Percentiles rank a stretch among this genome's conserved stretches.
Evolutionary conservation across 2,113 vertebrate genomes (phyloP).

Genomic region (Burhinus oedicnemus): DNA sequence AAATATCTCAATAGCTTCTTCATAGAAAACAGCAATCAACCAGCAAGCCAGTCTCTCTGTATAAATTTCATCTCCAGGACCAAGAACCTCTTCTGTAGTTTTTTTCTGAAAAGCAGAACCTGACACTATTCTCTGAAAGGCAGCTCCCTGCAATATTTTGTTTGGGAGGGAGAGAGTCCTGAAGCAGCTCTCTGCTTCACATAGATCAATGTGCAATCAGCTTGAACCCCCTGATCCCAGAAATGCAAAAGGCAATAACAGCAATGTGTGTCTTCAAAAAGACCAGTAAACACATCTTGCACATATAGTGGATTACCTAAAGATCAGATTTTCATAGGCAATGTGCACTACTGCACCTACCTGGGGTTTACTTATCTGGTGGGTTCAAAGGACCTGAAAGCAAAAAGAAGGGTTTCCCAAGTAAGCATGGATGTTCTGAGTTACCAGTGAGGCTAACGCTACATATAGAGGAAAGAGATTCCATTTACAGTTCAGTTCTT

Average conservation of each 20-base stretch:
- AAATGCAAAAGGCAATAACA: not conserved
- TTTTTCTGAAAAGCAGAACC: not conserved
- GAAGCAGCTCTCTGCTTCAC: not conserved
- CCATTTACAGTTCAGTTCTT: not conserved
- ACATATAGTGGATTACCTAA: not conserved
- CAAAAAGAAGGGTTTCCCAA: not conserved
- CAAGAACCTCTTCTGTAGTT: not conserved
- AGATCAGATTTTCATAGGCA: not conserved
- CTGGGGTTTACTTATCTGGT: not conserved
- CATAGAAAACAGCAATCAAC: not conserved
- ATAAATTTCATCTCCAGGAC: not conserved
- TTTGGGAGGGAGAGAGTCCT: not conserved
- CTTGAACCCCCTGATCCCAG: not conserved
- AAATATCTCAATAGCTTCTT: not conserved
- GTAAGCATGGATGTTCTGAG: not conserved
- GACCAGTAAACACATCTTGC: not conserved
- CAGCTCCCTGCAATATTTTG: not conserved
- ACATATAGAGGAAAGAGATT: not conserved
- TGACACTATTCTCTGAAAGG: not conserved
- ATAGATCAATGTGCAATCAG: not conserved
- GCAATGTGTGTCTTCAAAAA: not conserved
- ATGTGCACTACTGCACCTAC: not conserved
- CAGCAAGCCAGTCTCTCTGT: not conserved
- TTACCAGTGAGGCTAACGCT: not conserved
- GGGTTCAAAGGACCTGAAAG: not conserved